Conservation (phyloP, 2,797 vertebrate genomes). For the Gymnopithys bicolor region DNA sequence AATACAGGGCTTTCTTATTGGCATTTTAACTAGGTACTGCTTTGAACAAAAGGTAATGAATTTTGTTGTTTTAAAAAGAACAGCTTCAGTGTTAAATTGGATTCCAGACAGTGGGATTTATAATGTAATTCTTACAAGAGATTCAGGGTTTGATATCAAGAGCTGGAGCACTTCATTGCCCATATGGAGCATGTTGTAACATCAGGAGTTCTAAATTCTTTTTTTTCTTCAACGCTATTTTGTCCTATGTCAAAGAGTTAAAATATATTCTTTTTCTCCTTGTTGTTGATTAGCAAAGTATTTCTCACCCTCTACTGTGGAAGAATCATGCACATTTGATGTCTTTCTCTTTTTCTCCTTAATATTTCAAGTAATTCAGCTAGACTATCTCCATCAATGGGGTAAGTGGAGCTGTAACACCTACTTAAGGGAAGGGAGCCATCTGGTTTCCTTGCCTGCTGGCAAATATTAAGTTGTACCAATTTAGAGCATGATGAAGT, state of each 20-base stretch:
- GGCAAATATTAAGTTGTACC: conserved; percentile 47
- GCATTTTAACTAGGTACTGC: not conserved
- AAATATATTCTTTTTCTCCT: not conserved
- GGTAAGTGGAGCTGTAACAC: conserved; percentile 25
- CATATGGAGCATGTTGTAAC: not conserved
- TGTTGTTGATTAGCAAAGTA: not conserved
- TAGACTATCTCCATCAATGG: not conserved
- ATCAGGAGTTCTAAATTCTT: not conserved
- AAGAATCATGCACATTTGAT: not conserved
- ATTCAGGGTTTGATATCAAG: not conserved
- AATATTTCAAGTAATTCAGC: conserved; percentile 33
- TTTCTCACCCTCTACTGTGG: not conserved
- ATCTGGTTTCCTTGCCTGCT: conserved; percentile 62
- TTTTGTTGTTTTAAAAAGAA: not conserved
- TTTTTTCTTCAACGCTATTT: not conserved
- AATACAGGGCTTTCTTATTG: not conserved
- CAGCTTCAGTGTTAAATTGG: not conserved
- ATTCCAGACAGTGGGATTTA: not conserved
- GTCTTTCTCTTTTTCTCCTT: conserved; percentile 15
- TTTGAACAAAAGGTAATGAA: not conserved
- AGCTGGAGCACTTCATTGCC: not conserved
- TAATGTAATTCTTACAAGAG: conserved; percentile 2
- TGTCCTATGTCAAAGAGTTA: not conserved
- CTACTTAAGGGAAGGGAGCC: conserved; percentile 43
- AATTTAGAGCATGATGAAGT: conserved; percentile 67